Conservation (phyloP, 2,113 vertebrate species). For the Tachuris rubrigastra region DNA sequence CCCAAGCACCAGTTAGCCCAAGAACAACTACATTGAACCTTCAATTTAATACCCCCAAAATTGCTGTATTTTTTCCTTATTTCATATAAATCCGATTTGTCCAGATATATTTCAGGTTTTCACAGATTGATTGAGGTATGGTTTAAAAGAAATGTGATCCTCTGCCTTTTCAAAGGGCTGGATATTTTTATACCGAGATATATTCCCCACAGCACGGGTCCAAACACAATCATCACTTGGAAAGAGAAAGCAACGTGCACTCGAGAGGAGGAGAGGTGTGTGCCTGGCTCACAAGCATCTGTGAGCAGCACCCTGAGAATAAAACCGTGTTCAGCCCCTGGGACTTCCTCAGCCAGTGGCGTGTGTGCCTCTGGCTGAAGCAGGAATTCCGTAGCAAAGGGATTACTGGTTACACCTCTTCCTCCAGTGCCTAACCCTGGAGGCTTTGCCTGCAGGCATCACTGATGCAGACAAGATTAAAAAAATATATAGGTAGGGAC, state of each 20-base stretch:
- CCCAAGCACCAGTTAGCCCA: not conserved
- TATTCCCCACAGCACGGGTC: not conserved
- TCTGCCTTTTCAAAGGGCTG: not conserved
- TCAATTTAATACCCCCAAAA: not conserved
- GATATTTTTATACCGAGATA: not conserved
- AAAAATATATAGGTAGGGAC: not conserved
- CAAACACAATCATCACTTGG: not conserved
- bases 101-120: not conserved
- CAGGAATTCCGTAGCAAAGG: not conserved
- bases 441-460: slow-evolving; percentile 53
- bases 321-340: not conserved
- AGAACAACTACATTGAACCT: not conserved
- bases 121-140: not conserved
- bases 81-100: slow-evolving; percentile 11
- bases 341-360: not conserved
- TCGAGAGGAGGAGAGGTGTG: not conserved
- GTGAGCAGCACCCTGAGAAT: not conserved
- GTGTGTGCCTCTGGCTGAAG: not conserved
- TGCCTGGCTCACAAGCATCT: not conserved
- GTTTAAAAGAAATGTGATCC: not conserved
- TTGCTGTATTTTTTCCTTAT: not conserved
- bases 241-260: not conserved
- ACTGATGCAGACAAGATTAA: not conserved
- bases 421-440: not conserved
- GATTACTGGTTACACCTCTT: slow-evolving; percentile 8